Base-by-base conservation (phyloP, 2,797 vertebrate species). In the Nothura maculosa region DNA sequence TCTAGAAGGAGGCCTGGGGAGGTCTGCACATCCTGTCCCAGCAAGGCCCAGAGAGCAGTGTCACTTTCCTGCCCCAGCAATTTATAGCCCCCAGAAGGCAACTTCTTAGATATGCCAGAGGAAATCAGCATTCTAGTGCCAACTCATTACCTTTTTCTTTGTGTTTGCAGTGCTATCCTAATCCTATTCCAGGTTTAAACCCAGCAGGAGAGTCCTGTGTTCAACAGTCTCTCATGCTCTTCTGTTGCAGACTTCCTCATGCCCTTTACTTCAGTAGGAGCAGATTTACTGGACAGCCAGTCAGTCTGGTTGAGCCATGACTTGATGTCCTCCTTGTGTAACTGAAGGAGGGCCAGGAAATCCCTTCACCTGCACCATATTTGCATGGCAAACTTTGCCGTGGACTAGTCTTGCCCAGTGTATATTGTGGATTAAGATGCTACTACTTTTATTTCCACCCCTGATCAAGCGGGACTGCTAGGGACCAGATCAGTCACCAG, bases 1-100 rank as follows among this genome's bases (percentile, higher is more conserved):
- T 30, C 17, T 47, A 27, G 40, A 28, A 25, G 5, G 43, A 36
- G 57, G 16, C 38, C 40, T 10, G 1, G 7, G 45, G 52, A 62
- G 63, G 66, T 69, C 34, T 21, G 52, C 38, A 45, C 20, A 45
- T 15, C 64, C 34, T 22, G 0, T 14, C 5, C 28, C 55, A 22
- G 19, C 1, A 4, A 64, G 74, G 74, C 40, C n/a, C 4, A 0
- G 24, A 50, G 32, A 45, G 54, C 12, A 66, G 20, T 30, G 62
- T 55, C 1, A 0, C 38, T 21, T n/a, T 66, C 30, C 30, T 1
- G 1, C 21, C 7, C 3, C 38, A 32, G 47, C n/a, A 36, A 34
- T 40, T 74, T 30, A 45, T 24, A 82, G 52, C 30, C 43, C n/a
- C n/a, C 48, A 28, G 27, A 3, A 6, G 42, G 25, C n/a, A 48